Base-by-base conservation (phyloP, 1,140 invertebrate genomes). In the Hesperophylax magnus region DNA sequence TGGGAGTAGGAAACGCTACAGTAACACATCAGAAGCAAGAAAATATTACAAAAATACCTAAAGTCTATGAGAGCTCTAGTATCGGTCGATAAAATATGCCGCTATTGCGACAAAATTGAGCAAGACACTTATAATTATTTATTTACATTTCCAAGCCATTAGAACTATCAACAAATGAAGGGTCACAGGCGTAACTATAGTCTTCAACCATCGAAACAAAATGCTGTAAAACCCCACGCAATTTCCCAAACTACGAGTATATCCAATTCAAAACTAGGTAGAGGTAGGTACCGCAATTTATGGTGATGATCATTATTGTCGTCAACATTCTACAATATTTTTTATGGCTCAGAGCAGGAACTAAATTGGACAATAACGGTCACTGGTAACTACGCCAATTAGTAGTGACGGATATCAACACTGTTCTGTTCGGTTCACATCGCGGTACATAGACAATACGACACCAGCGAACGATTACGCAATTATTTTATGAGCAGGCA, bases 331-430 rank as follows among this genome's bases (percentile, higher is more conserved):
- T 67, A 67, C 24, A 22, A 67, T n/a, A 65, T 31, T 14, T 67
- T 67, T 67, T 15, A 31, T 67, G 31, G 24, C 63, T 6, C 63
- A 34, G 24, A n/a, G 63, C 31, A 22, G 63, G 63, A 72, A 53
- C 47, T 72, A 24, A 72, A 72, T 72, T 72, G 69, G 52, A 72
- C 53, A 72, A 72, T 52, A 22, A 53, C 69, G 22, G 47, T 27
- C 34, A 24, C n/a, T n/a, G 15, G 61, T 72, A 72, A 72, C 18
- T 53, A 17, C 69, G 69, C 52, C 69, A 72, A 72, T 72, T 72
- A 72, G 69, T 54, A 24, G 39, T 22, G 47, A 22, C 69, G 69
- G 69, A 56, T 27, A 22, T 24, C 53, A 54, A 27, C 69, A 24
- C 69, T 72, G 60, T 20, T 61, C 60, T 24, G 20, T 14, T 22